Base-by-base conservation (phyloP, 2,888 invertebrate genomes). In the Tenthredo amoena region DNA sequence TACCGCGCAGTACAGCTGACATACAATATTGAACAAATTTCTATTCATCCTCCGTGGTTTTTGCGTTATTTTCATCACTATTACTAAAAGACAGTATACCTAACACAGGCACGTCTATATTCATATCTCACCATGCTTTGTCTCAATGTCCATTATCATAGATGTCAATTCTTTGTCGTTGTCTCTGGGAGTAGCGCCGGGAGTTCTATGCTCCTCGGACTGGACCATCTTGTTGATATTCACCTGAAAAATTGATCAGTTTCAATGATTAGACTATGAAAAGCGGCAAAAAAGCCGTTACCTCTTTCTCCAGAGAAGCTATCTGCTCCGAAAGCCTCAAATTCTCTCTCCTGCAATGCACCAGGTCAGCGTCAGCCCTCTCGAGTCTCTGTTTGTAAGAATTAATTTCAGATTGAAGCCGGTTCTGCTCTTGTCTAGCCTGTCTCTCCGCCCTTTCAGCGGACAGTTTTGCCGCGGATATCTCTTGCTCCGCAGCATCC, bases 311-410 rank as follows among this genome's bases (percentile, higher is more conserved):
- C 88, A 97, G 93, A 85, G 95, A 96, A 4, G 97, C 95, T 55
- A 98, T 96, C 91, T 97, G 97, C 91, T 98, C 98, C 18, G 96
- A 95, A 12, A 98, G 94, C 74, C 97, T 95, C 55, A 97, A 94
- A 90, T 97, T 97, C 91, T 98, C 97, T 12, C 97, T 95, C 74
- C 97, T 95, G 26, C 97, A 96, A 90, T 97, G 97, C 50, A 97
- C 95, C 86, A 97, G 91, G 91, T 98, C 98, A 0, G 97, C 96
- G 92, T 98, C 98, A 21, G 97, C 96, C 84, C 97, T 94, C 91
- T 98, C 97, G 89, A 97, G 91, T 40, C 97, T 95, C 91, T 97
- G 97, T 89, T 91, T 93, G 85, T 92, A 92, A 5, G 92, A 92
- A 88, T 93, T 94, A 1, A 96, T 96, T 94, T 98, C 98, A 0